Conservation (phyloP, 2,797 vertebrate species). For the Balearica regulorum region DNA sequence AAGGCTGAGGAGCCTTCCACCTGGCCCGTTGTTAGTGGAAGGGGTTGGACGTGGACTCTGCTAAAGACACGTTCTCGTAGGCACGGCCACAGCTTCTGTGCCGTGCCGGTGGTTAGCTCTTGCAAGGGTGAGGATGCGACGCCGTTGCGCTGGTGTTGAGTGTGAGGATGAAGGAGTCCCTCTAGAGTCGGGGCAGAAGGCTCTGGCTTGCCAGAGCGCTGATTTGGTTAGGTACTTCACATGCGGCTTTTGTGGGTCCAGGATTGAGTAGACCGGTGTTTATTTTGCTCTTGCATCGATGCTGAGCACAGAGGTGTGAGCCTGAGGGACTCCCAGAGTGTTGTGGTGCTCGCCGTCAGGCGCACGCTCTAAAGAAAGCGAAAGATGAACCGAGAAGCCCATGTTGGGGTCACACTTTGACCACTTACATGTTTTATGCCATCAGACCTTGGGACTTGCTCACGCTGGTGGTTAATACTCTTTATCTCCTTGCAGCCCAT, state of each 20-base stretch:
- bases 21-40: accelerated
- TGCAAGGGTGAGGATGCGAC: neutral
- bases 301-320: neutral
- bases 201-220: neutral
- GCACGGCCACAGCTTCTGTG: neutral
- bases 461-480: neutral
- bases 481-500: slow-evolving; percentile 71
- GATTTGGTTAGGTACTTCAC: neutral
- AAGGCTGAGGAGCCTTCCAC: neutral
- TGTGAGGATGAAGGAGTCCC: neutral
- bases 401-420: accelerated
- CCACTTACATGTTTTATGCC: neutral
- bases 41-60: no score
- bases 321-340: neutral
- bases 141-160: neutral
- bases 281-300: neutral
- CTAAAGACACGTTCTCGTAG: neutral
- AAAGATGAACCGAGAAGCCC: neutral
- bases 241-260: neutral
- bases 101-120: neutral
- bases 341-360: neutral
- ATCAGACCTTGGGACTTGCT: neutral
- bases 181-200: neutral
- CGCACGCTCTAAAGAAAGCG: neutral
- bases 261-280: neutral